Base-by-base conservation (phyloP, 2,113 vertebrate genomes). In the Nicator chloris region DNA sequence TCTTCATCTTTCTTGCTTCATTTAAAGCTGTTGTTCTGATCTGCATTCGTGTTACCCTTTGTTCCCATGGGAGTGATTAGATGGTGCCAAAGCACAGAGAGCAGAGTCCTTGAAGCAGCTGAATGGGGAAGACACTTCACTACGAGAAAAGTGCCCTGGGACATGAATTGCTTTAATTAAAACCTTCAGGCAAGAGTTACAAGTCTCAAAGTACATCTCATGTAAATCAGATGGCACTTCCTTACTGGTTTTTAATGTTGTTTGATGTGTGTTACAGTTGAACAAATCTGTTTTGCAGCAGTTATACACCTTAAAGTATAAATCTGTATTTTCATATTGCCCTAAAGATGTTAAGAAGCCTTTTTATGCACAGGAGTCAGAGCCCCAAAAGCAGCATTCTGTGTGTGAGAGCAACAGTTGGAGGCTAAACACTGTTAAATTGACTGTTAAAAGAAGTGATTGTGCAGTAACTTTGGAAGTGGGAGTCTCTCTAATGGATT, bases 81-180 rank as follows among this genome's bases (percentile, higher is more conserved):
- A 42, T 86, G 61, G 71, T 86, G 81, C 77, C 81, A 76, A 89
- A 82, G 77, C 86, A 31, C 10, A 45, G 80, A 75, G 91, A 91
- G 77, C 57, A 27, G 17, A 93, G 81, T 57, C 68, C 82, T 91
- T 72, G 73, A 93, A 89, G 84, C 88, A 75, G 66, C 6, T 81
- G 75, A 85, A 37, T 10, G 53, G 80, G 44, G 70, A 76, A 78
- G 93, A 59, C 3, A 3, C 68, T 79, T 92, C 82, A 31, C 35
- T 85, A 84, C 37, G 24, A 66, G 91, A 64, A 71, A 83, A 90
- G 56, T 77, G 92, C 87, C 75, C 76, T 90, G 91, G 86, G 85
- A 81, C 85, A 54, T 49, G 85, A 95, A 68, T 68, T 90, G 82
- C 92, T 95, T 93, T 90, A 94, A 93, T 96, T 95, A 88, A 93